Evolutionary conservation across 2,113 vertebrate species (phyloP), one percentile per base, ranked within the genome.

Genomic region (Cottus gobio): DNA sequence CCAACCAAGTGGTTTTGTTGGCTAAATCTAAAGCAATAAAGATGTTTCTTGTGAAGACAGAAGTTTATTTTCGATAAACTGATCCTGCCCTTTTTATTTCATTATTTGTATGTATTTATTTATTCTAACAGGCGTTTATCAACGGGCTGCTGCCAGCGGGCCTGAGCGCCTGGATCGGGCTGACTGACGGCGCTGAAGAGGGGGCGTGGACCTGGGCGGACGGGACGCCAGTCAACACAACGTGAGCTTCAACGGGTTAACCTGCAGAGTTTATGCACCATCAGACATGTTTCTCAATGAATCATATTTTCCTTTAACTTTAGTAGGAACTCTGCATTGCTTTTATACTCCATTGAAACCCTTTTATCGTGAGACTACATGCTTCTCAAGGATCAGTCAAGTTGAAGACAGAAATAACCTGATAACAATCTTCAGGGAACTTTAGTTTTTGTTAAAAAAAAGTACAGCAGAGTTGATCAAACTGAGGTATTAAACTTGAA

Each of bases 181-280:
- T 92, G 26, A 85, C 50, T 3, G 87, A 92, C 82, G 42, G 34
- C 3, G 0, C 5, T 0, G 0, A 4, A 1, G 90, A 92, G 31
- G 89, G 85, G 22, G 36, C 3, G 0, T 92, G 90, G 89, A 78
- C 1, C 36, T 92, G 90, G 90, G 79, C 85, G 71, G 90, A 90
- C 15, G 82, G 78, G 56, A 78, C 77, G 1, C 48, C 50, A 0
- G 2, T 80, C 66, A 87, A 54, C 8, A 57, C 9, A 7, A 0
- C 0, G 89, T 90, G 58, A 78, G 90, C 75, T 54, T 36, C 2
- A 4, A 56, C 18, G 4, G 30, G 30, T 5, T 34, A 34, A 34
- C 34, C 34, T 34, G 4, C 6, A 57, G 20, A 24, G 2, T 6
- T 20, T 9, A 0, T 37, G 11, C 30, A 22, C 13, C n/a, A n/a